Evolutionary conservation across 2,113 vertebrate genomes (phyloP), one percentile per base, ranked within the genome.

Genomic region (Axis porcinus): DNA sequence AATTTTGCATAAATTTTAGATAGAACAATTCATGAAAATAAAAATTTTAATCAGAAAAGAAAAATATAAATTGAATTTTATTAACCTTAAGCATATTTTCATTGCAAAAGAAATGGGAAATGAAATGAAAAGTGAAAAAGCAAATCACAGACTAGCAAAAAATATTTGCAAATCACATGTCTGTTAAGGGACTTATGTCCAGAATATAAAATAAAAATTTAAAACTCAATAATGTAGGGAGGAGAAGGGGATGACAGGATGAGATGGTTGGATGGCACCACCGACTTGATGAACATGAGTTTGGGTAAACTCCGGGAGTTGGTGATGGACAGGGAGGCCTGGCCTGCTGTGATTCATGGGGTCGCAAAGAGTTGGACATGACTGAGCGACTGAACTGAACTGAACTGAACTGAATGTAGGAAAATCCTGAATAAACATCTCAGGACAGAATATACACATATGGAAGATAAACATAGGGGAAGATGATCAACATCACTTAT

Each of bases 281-380:
- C 67, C 21, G 5, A 70, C n/a, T 40, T 19, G 23, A 70, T 23
- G 67, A 10, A 19, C 19, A 70, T 12, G n/a, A 40, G 5, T 40
- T 5, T 36, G n/a, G 36, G 19, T 40, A 40, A 70, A n/a, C 19
- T 70, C 67, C 1, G 0, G 67, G 67, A 70, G n/a, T 6, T 70
- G 67, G 19, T 70, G n/a, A 40, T 40, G n/a, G n/a, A 70, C 5
- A 40, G n/a, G n/a, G 19, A 70, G n/a, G 67, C n/a, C n/a, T 70
- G 5, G 19, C 2, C 0, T 70, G n/a, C 4, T 12, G n/a, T 19
- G 40, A 8, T 70, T 10, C n/a, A 40, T 12, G 67, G 0, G 2
- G 1, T 23, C 11, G 67, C n/a, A 40, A 5, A 36, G 5, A 40
- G 19, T 70, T 0, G 0, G 67, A 40, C 19, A 23, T 1, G 10